Evolutionary conservation across 2,797 vertebrate species (phyloP), one percentile per base, ranked within the genome.

Genomic region (Threskiornis aethiopicus): DNA sequence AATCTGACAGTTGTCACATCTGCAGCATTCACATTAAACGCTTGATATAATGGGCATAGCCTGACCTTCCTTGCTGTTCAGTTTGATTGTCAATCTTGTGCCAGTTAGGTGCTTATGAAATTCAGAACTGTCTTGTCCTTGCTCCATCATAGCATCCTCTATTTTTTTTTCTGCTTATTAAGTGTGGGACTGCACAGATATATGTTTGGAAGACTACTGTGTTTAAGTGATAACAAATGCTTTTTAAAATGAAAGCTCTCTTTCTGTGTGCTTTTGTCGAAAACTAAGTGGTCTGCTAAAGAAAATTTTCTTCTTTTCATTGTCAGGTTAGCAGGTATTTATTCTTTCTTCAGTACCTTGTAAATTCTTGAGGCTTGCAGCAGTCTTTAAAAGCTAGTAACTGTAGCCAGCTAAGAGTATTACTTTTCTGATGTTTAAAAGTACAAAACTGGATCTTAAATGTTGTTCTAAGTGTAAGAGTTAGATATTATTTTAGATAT

Each of bases 61-160:
- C 44, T 70, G 47, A 26, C 31, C 11, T 15, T 91, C 19, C 44
- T 78, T 80, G 37, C 59, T 65, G 20, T 29, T 71, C 49, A 31
- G 0, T 59, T 90, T 5, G 7, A 2, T 88, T 87, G n/a, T 88
- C 1, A 8, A 1, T 87, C 42, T 71, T 39, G 29, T 73, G 46
- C 71, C 62, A 51, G 35, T 57, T 84, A 67, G 26, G 46, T 89
- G 20, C 66, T 49, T 57, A 44, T 80, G 66, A 73, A 82, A n/a
- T 89, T 87, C 42, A 22, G 22, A 72, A 19, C 7, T 33, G 10
- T 46, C n/a, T 76, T 86, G 47, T 71, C 33, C 51, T 92, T 87
- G 51, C 26, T 81, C 7, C 8, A 2, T 64, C 0, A 0, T 66
- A 59, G 28, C 18, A 16, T 84, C 55, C 13, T 64, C 16, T 79